These are phyloP conservation scores for Mormoops blainvillei DNA, from an alignment of 2,113 vertebrate species.

Conservation along the genomic window DNA sequence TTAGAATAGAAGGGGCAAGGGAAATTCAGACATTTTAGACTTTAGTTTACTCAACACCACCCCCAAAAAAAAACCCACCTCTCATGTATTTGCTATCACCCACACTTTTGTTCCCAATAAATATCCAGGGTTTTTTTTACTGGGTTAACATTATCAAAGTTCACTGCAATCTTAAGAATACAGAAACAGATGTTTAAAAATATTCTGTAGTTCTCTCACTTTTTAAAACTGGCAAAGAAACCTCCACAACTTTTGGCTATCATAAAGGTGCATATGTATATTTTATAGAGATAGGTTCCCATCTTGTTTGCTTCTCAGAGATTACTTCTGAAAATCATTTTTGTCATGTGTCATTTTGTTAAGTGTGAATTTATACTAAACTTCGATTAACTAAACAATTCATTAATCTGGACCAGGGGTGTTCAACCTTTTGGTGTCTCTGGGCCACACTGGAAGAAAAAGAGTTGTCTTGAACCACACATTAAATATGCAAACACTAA, in stretches of 20 bases:
- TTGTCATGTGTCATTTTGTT: not conserved
- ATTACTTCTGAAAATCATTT: slow-evolving; percentile 29
- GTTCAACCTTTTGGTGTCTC: no score
- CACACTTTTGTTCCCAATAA: not conserved
- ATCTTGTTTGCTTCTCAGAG: not conserved
- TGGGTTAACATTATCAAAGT: not conserved
- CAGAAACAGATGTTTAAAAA: not conserved
- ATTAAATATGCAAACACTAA: no score
- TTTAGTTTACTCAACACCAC: not conserved
- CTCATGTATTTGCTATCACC: not conserved
- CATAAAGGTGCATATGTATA: not conserved
- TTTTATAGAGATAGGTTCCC: not conserved
- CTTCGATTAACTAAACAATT: not conserved
- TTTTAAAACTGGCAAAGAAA: slow-evolving; percentile 12
- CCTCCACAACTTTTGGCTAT: not conserved
- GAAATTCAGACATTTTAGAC: not conserved
- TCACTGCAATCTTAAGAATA: not conserved
- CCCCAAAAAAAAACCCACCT: not conserved
- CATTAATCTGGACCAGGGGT: not conserved
- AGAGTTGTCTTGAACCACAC: no score
- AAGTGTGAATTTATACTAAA: not conserved
- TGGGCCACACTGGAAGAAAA: no score
- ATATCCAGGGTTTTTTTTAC: not conserved
- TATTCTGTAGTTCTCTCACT: not conserved
- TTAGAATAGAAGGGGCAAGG: not conserved